Percentiles rank a stretch among this genome's conserved stretches.
Evolutionary conservation across 2,113 vertebrate species (phyloP).

Genomic region (Oreochromis tanganicae): DNA sequence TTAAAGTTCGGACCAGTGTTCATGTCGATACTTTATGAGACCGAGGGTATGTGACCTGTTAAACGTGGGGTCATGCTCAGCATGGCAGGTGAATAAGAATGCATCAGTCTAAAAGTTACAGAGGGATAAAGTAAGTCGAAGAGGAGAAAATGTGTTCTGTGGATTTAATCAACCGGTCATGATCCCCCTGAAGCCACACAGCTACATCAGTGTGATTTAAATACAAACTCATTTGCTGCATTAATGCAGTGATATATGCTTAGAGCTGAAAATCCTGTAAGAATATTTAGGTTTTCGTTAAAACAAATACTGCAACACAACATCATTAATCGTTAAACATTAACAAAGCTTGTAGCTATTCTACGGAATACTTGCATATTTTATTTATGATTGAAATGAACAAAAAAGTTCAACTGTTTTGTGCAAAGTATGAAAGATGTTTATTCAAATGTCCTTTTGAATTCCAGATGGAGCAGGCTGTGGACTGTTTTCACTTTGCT

Average conservation of each 20-base stretch:
- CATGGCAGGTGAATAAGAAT: neutral
- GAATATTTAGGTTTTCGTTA: neutral
- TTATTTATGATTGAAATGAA: neutral
- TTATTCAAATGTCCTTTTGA: neutral
- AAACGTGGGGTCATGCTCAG: neutral
- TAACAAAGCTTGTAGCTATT: neutral
- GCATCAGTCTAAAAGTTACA: neutral
- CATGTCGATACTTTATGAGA: conserved; percentile 12
- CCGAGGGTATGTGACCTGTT: conserved; percentile 6
- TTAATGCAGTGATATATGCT: neutral
- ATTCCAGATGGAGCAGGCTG: neutral
- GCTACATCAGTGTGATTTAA: neutral
- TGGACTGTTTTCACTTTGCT: neutral
- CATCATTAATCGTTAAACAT: neutral
- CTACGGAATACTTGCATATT: neutral
- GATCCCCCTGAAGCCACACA: neutral
- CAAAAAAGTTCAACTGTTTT: neutral
- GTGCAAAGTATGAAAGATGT: neutral
- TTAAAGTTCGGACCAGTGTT: conserved; percentile 2
- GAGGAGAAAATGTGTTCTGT: neutral
- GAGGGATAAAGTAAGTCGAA: neutral
- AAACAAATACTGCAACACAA: neutral
- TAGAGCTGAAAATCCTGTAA: neutral
- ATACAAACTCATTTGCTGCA: neutral
- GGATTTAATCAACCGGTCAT: neutral